Percentiles rank a stretch among this genome's conserved stretches.
phyloP scores from a whole-genome alignment of 2,888 invertebrate genomes.

The Pediacus dermestoides region DNA sequence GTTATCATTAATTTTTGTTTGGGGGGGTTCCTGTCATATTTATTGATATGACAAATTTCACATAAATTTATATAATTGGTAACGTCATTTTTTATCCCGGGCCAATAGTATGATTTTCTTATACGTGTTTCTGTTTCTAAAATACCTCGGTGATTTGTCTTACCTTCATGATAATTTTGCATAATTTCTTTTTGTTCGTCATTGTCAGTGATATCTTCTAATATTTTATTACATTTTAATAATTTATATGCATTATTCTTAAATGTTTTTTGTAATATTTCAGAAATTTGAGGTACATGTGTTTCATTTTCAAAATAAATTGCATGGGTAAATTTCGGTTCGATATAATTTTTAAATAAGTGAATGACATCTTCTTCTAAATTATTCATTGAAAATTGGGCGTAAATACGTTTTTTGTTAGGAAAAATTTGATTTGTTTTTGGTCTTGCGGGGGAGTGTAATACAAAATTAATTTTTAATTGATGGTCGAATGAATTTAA shows the following conservation, averaged over 20 bases:
- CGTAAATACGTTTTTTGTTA: neutral
- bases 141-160: slow-evolving; percentile 18
- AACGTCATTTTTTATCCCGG: slow-evolving; percentile 9
- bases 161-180: slow-evolving; percentile 15
- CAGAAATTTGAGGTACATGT: neutral
- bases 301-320: slow-evolving; percentile 8
- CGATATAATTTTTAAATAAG: slow-evolving; percentile 6
- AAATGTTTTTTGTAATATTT: neutral
- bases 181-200: slow-evolving; percentile 12
- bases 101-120: slow-evolving; percentile 10
- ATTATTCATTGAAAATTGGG: no score
- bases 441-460: slow-evolving; percentile 6
- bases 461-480: slow-evolving; percentile 9
- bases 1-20: slow-evolving; percentile 25
- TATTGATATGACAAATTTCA: slow-evolving; percentile 22
- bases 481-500: no score
- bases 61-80: slow-evolving; percentile 23
- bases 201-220: slow-evolving; percentile 4
- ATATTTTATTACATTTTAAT: slow-evolving; percentile 5
- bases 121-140: slow-evolving; percentile 12
- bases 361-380: slow-evolving; percentile 4
- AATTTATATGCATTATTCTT: slow-evolving; percentile 5
- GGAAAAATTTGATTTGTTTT: neutral
- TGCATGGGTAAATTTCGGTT: slow-evolving; percentile 9
- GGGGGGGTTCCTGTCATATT: slow-evolving; percentile 25